These are phyloP conservation scores for Echiichthys vipera DNA, from an alignment of 2,797 vertebrate genomes.

Conservation along the genomic window DNA sequence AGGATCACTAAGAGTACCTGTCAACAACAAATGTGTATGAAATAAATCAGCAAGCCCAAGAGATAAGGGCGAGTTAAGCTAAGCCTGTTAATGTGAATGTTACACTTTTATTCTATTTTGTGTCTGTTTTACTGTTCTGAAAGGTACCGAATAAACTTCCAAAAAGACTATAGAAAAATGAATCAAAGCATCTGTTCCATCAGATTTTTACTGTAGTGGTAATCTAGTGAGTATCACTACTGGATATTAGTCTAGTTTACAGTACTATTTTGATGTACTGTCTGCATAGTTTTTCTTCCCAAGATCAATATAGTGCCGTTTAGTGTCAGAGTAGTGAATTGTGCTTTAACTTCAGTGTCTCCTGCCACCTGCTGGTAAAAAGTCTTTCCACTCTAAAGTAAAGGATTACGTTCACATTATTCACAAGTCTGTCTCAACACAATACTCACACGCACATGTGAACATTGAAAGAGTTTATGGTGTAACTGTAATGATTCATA, in stretches of 20 bases:
- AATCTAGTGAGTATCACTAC: background rate
- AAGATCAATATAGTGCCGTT: constrained; percentile 19
- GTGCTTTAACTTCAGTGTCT: constrained; percentile 41
- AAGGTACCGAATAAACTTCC: background rate
- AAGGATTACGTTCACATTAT: background rate
- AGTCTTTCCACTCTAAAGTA: background rate
- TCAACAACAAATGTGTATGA: background rate
- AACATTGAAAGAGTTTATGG: background rate
- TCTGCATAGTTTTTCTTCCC: background rate
- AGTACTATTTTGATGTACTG: background rate
- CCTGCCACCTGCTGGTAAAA: constrained; percentile 81
- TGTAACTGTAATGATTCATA: background rate
- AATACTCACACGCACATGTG: background rate
- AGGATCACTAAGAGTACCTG: background rate
- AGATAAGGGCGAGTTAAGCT: background rate
- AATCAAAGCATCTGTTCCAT: background rate
- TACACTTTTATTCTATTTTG: background rate
- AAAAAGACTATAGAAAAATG: background rate
- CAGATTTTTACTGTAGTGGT: background rate
- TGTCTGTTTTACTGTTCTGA: background rate
- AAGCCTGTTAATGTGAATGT: background rate
- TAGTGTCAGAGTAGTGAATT: background rate
- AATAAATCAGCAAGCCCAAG: constrained; percentile 12
- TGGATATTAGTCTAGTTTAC: background rate
- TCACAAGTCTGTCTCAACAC: background rate